A percentile compares a stretch with the other conserved stretches of the same genome.
phyloP scores from a whole-genome alignment of 2,888 invertebrate species.

The Drosophila aldrichi region DNA sequence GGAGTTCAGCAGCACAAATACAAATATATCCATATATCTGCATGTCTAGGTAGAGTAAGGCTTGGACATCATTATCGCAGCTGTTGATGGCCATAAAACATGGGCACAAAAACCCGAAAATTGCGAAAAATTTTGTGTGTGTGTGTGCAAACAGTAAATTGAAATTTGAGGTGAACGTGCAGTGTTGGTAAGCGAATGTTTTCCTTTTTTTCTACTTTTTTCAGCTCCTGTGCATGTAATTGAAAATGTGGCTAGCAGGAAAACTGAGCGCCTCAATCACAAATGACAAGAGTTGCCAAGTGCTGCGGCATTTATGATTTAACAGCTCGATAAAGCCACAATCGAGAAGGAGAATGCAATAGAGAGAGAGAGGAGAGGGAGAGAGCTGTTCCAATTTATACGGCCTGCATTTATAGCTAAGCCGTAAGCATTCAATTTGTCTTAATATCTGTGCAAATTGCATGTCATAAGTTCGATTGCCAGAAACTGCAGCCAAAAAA shows the following conservation, averaged over 20 bases:
- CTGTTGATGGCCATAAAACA: conserved; percentile 52
- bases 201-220: conserved; percentile 4
- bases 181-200: conserved; percentile 2
- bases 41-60: not conserved
- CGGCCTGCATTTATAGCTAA: conserved; percentile 34
- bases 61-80: conserved; percentile 7
- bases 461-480: conserved; percentile 64
- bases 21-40: conserved; percentile 1
- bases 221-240: conserved; percentile 49
- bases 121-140: conserved; percentile 49
- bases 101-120: conserved; percentile 33
- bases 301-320: not conserved
- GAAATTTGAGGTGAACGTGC: conserved; percentile 54
- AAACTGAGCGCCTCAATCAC: not conserved
- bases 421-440: conserved; percentile 62
- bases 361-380: too few species aligned
- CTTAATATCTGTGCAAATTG: conserved; percentile 64
- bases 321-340: not conserved
- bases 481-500: conserved; percentile 41
- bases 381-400: conserved; percentile 28
- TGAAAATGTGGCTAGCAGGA: conserved; percentile 33
- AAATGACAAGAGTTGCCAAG: not conserved
- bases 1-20: not conserved
- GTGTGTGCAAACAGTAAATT: conserved; percentile 52
- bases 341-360: not conserved